Conservation (phyloP, 2,113 vertebrate genomes). For the Pedionomus torquatus region DNA sequence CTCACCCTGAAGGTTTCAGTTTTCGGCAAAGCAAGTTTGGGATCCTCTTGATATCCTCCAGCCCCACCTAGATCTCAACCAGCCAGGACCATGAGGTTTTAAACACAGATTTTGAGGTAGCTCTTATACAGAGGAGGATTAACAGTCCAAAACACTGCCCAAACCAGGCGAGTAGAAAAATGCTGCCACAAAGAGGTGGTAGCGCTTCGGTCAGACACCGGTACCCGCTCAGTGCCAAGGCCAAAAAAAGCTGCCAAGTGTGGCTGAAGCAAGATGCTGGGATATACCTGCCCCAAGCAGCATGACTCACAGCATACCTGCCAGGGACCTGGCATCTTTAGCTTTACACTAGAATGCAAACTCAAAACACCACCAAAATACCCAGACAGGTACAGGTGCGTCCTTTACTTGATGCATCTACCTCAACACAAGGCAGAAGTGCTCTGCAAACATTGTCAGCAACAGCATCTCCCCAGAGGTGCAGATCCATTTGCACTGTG, state of each 20-base stretch:
- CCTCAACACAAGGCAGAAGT: background rate
- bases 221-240: accelerated
- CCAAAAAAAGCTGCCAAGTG: background rate
- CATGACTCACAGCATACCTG: background rate
- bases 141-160: background rate
- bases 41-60: background rate
- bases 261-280: accelerated
- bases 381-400: background rate
- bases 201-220: accelerated
- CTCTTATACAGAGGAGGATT: background rate
- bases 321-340: background rate
- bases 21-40: background rate
- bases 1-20: background rate
- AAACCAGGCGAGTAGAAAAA: background rate
- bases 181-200: accelerated
- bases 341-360: accelerated
- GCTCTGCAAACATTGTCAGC: background rate
- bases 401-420: background rate
- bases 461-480: background rate
- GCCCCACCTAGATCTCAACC: background rate
- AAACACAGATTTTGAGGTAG: background rate
- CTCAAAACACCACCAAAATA: background rate
- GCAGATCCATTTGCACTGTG: background rate
- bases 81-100: background rate
- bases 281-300: background rate